phyloP scores from a whole-genome alignment of 2,113 vertebrate species.

The Gymnorhina tibicen region DNA sequence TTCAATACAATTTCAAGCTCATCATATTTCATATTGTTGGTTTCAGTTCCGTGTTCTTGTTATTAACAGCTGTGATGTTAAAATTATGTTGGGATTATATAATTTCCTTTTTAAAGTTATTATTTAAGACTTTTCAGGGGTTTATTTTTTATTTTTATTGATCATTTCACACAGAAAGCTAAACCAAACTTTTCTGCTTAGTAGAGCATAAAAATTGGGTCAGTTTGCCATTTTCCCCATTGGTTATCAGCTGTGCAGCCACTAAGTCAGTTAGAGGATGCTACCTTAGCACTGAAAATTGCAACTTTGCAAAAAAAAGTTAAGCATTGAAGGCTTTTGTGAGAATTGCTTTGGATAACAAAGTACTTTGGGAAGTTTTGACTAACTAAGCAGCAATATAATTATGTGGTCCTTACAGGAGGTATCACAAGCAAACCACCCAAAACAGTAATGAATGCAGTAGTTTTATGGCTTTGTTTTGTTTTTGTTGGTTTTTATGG shows the following conservation, averaged over 20 bases:
- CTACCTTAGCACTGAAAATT: not conserved
- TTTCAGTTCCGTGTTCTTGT: not conserved
- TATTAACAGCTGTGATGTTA: not conserved
- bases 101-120: not conserved
- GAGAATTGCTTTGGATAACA: not conserved
- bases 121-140: not conserved
- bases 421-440: not conserved
- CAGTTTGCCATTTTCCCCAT: not conserved
- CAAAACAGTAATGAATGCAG: not conserved
- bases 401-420: not conserved
- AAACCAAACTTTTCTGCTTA: not conserved
- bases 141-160: not conserved
- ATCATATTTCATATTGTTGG: rapidly evolving
- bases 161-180: not conserved
- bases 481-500: rapidly evolving
- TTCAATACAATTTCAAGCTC: not conserved
- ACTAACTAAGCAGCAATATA: not conserved
- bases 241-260: not conserved
- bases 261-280: not conserved
- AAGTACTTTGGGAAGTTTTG: not conserved
- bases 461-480: not conserved
- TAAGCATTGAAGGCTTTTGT: not conserved
- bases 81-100: not conserved
- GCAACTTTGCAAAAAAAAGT: not conserved
- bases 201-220: not conserved